phyloP scores from a whole-genome alignment of 2,113 vertebrate genomes.

The Myxocyprinus asiaticus region DNA sequence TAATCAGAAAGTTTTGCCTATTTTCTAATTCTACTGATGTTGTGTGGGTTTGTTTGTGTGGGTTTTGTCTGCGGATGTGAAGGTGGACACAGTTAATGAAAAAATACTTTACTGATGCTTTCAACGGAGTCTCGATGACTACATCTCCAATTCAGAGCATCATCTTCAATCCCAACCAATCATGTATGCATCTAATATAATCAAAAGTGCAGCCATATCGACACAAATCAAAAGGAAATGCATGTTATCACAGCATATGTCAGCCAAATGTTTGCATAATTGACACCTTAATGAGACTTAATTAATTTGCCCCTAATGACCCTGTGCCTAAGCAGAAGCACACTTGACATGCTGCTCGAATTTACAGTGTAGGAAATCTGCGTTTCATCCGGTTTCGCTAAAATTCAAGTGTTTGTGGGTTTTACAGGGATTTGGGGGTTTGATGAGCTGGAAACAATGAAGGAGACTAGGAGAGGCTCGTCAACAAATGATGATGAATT shows the following conservation, averaged over 20 bases:
- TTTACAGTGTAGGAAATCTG: no score
- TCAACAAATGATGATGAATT: conserved; percentile 43
- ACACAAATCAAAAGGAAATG: background rate
- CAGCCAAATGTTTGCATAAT: conserved; percentile 34
- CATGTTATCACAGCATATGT: background rate
- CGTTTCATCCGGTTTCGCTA: no score
- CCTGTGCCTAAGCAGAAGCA: conserved; percentile 41
- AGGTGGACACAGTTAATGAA: conserved; percentile 16
- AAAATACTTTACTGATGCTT: background rate
- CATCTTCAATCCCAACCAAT: conserved; percentile 1
- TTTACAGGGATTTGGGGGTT: background rate
- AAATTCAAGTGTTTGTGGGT: conserved; percentile 50
- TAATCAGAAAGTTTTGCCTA: background rate
- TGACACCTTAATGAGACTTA: conserved; percentile 40
- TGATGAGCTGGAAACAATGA: conserved; percentile 42
- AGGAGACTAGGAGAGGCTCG: conserved; percentile 36
- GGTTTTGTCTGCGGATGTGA: background rate
- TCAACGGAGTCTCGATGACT: conserved; percentile 8
- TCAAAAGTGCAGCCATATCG: conserved; percentile 11
- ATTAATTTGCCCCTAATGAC: conserved; percentile 34
- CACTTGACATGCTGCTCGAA: conserved; percentile 36
- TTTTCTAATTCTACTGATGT: background rate
- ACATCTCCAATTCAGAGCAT: background rate
- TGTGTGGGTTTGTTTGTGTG: conserved; percentile 11
- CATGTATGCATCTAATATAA: conserved; percentile 21